Evolutionary conservation across 30 jellyfish, hydroid and myxozoan species (phyloP), one percentile per base, ranked within the genome.

Genomic region (Haliclystus octoradiatus): DNA sequence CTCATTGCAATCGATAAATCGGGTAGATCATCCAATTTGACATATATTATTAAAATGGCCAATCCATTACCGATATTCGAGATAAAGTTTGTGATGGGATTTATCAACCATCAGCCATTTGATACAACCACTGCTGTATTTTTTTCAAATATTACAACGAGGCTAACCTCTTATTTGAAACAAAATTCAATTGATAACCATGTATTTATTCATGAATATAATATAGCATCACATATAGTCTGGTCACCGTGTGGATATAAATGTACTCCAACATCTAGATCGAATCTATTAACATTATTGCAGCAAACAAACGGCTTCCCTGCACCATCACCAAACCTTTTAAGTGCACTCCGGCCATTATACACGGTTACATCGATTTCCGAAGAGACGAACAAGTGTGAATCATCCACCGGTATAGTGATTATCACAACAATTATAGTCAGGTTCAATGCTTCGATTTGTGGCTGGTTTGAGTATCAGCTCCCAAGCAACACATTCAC

Each of bases 1-100:
- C 25, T 88, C 2, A 46, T 34, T 0, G 97, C 97, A 24, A 81
- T 85, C 25, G 93, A 81, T 72, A 46, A 49, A n/a, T 50, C 75
- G 12, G 83, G 92, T 2, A 52, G 68, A 13, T 61, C 81, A 1
- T 81, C 86, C 50, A 28, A 24, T 12, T 19, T 40, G 14, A 40
- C 57, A 19, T 40, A 40, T 40, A 40, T 40, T 40, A 40, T 40
- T 40, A 9, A 19, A 40, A 40, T 40, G 57, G 57, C 14, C 57
- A 40, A 19, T 40, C 57, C 57, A 19, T 40, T 40, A 19, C 57
- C 57, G 57, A 19, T 40, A 19, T 5, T 40, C 14, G 57, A 40
- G 57, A 40, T 40, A 40, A 9, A 19, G 19, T 40, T 40, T 40
- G 14, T 40, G 57, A 40, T 40, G 57, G 57, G 57, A 5, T 40